Evolutionary conservation across 2,113 vertebrate species (phyloP).

Genomic region (Promerops cafer): DNA sequence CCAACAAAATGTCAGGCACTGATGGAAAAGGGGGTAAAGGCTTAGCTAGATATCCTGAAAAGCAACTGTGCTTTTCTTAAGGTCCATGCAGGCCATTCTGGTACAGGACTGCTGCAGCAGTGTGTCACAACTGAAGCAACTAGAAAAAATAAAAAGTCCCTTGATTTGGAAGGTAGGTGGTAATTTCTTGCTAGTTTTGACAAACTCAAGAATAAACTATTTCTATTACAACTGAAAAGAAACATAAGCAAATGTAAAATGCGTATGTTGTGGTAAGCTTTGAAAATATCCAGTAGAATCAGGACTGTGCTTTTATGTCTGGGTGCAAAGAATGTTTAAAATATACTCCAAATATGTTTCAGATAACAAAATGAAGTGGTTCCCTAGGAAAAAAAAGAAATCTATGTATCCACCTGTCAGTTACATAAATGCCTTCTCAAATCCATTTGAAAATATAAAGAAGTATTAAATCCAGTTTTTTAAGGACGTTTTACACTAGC

Average conservation of each 20-base stretch:
- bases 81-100: not conserved
- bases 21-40: not conserved
- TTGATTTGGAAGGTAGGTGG: not conserved
- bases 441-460: not conserved
- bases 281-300: not conserved
- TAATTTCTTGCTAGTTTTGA: not conserved
- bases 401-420: not conserved
- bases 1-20: not conserved
- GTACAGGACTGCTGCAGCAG: not conserved
- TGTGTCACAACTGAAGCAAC: not conserved
- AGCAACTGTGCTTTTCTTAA: not conserved
- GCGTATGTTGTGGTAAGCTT: not conserved
- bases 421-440: slow-evolving; percentile 17
- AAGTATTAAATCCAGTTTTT: slow-evolving; percentile 10
- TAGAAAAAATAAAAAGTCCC: not conserved
- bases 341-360: not conserved
- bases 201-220: not conserved
- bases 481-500: not conserved
- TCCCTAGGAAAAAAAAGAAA: not conserved
- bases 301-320: not conserved
- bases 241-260: not conserved
- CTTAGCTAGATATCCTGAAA: not conserved
- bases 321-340: not conserved
- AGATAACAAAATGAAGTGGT: not conserved
- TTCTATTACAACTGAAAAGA: not conserved